Percentiles rank a stretch among this genome's conserved stretches.
Evolutionary conservation across 2,888 invertebrate species (phyloP).

Genomic region (Phasia obesa): DNA sequence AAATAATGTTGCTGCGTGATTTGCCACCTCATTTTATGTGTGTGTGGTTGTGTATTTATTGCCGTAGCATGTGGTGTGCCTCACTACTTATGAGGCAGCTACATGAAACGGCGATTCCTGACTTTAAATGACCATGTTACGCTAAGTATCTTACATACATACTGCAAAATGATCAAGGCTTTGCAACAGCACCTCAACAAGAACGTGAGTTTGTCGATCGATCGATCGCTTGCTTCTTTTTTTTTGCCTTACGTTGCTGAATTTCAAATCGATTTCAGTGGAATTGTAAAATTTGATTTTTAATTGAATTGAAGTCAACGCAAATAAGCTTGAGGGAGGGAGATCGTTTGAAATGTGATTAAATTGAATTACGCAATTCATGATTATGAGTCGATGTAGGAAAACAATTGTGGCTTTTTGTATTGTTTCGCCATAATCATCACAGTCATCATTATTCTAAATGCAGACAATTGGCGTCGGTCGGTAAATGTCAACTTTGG

Average conservation of each 20-base stretch:
- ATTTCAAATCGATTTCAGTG: constrained; percentile 64
- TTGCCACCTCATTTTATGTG: constrained; percentile 68
- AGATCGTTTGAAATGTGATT: constrained; percentile 61
- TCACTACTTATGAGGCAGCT: constrained; percentile 17
- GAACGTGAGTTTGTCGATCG: no score
- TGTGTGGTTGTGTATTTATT: background rate
- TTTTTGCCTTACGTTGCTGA: background rate
- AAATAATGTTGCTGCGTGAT: constrained; percentile 76
- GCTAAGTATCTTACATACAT: background rate
- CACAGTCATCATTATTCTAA: constrained; percentile 53
- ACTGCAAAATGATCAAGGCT: background rate
- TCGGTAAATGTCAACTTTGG: constrained; percentile 61
- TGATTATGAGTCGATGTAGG: constrained; percentile 47
- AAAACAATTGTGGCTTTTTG: constrained; percentile 28
- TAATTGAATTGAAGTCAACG: constrained; percentile 58
- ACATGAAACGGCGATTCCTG: constrained; percentile 71
- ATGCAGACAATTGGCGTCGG: constrained; percentile 68
- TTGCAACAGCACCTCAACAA: constrained; percentile 26
- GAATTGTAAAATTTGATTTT: constrained; percentile 65
- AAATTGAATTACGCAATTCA: constrained; percentile 67
- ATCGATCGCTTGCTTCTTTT: constrained; percentile 18
- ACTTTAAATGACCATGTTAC: no score
- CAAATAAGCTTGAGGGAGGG: constrained; percentile 11
- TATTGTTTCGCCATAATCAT: constrained; percentile 43
- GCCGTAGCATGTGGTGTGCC: background rate